Conservation (phyloP, 2,797 vertebrate species). For the Sternarchorhynchus goeldii region DNA sequence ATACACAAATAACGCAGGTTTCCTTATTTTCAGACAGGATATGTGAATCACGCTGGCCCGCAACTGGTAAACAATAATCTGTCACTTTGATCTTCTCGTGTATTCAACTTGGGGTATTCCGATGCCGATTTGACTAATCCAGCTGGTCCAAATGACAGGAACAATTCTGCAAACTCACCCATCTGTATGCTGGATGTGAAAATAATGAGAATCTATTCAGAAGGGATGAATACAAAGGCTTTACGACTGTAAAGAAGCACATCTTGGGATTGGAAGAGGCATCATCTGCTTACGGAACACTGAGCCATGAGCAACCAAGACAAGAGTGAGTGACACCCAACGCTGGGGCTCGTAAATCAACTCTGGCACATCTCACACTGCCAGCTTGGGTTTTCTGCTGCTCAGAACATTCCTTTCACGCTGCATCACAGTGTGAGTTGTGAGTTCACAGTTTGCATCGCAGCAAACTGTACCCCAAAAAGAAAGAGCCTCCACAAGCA, state of each 20-base stretch:
- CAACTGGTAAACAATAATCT: constrained; percentile 19
- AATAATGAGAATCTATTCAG: constrained; percentile 16
- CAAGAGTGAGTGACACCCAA: neutral
- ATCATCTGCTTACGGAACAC: constrained; percentile 66
- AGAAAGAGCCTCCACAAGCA: too few relatives aligned
- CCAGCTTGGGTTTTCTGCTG: neutral
- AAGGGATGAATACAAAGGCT: neutral
- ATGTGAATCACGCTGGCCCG: neutral
- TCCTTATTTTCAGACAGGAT: constrained; percentile 18
- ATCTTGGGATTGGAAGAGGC: constrained; percentile 68
- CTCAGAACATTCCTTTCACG: neutral
- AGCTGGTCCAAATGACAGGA: neutral
- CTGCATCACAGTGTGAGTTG: too few relatives aligned
- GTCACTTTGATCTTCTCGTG: constrained; percentile 2
- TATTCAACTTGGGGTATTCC: neutral
- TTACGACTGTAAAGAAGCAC: constrained; percentile 40
- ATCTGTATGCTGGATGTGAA: constrained; percentile 21
- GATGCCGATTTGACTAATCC: constrained; percentile 18
- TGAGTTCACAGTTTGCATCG: too few relatives aligned
- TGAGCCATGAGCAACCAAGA: neutral
- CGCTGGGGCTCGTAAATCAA: neutral
- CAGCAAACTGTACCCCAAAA: too few relatives aligned
- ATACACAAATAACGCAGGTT: constrained; percentile 17
- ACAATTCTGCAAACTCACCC: neutral
- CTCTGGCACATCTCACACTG: neutral